Evolutionary conservation across 2,113 vertebrate species (phyloP), one percentile per base, ranked within the genome.

Genomic region (Tragelaphus scriptus): DNA sequence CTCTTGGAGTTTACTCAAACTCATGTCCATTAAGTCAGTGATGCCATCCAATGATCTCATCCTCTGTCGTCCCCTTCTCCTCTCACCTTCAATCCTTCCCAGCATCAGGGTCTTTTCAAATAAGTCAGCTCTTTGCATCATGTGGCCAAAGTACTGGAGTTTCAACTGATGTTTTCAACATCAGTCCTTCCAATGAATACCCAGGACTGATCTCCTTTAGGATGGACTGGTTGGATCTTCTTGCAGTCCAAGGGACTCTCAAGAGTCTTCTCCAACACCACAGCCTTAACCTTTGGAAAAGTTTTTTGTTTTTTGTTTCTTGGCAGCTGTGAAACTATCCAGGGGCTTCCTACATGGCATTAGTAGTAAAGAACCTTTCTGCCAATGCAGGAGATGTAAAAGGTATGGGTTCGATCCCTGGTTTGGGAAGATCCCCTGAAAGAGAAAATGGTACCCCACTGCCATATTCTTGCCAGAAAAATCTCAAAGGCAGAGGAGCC

Each of bases 341-440:
- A 59, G 25, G 10, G 19, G 10, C 68, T 23, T 40, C 68, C n/a
- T 71, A 71, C 2, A 0, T 71, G 10, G 19, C 10, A 40, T 71
- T 40, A 40, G 10, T 12, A 19, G n/a, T 23, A 23, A 71, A 71
- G 10, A 71, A 71, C 5, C n/a, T 71, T n/a, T 19, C 19, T 71
- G 19, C 21, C 68, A 71, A 40, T 40, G n/a, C 10, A 71, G 68
- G 68, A 71, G n/a, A 71, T 71, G 1, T 21, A 71, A 40, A n/a
- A 71, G n/a, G 23, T 40, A 10, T 40, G 5, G 2, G n/a, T 71
- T 40, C 0, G 0, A 40, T 71, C n/a, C 19, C 68, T 71, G n/a
- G 5, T 71, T 71, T 71, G n/a, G n/a, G 19, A 71, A 71, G 68
- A 71, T 71, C 19, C n/a, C 68, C 19, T 71, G n/a, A 10, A 40